These are phyloP conservation scores for Formica exsecta DNA, from an alignment of 1,140 invertebrate species.

Conservation along the genomic window DNA sequence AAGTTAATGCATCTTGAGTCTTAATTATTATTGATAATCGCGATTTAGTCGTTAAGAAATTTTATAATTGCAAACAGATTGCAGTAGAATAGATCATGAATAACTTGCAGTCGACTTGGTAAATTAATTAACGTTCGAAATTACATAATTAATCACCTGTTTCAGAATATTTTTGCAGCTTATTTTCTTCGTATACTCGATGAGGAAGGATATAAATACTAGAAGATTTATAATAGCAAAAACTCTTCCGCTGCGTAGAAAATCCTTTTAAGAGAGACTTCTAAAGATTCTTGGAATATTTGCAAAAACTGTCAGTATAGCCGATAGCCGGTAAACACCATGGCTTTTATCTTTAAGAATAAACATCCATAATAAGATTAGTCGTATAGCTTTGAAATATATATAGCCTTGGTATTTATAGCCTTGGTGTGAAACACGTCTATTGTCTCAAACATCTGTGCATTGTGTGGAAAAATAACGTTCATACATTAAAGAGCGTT, in stretches of 20 bases:
- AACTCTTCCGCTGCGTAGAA: background rate
- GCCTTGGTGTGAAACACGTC: too few relatives aligned
- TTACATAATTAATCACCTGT: conserved; percentile 38
- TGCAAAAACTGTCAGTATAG: background rate
- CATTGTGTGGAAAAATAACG: background rate
- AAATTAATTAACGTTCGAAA: conserved; percentile 40
- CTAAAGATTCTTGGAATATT: background rate
- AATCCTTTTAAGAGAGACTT: conserved; percentile 13
- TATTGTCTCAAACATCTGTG: background rate
- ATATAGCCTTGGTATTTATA: too few relatives aligned
- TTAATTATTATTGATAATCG: conserved; percentile 13
- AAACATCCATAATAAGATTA: background rate
- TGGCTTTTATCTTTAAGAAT: background rate
- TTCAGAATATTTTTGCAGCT: conserved; percentile 28
- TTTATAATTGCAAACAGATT: background rate
- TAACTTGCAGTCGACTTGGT: conserved; percentile 13
- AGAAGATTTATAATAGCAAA: conserved; percentile 31
- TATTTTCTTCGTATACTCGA: conserved; percentile 9
- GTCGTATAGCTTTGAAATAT: background rate
- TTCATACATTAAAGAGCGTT: background rate
- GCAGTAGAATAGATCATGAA: background rate
- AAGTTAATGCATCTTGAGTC: background rate
- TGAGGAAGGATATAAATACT: conserved; percentile 12
- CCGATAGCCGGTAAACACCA: background rate
- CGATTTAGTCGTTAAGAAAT: conserved; percentile 1